A percentile compares a stretch with the other conserved stretches of the same genome.
These are phyloP conservation scores for Micromys minutus DNA, from an alignment of 2,113 vertebrate species.

Conservation along the genomic window DNA sequence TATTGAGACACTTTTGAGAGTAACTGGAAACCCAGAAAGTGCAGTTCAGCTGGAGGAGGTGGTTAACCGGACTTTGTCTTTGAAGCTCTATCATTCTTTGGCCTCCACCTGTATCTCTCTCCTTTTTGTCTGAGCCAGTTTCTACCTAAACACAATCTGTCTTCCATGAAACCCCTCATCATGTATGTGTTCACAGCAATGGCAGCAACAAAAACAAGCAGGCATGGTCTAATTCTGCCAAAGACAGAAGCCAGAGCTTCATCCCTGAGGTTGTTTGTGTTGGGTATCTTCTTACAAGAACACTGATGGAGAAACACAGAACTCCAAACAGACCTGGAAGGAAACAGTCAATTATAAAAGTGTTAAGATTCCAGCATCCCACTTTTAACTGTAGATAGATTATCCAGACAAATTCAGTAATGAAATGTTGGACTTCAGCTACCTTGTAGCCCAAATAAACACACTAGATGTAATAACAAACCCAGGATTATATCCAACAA, in stretches of 20 bases:
- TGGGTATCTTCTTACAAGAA: neutral
- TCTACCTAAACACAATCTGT: neutral
- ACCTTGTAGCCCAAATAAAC: neutral
- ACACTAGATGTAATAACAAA: neutral
- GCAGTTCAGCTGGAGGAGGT: rapidly evolving
- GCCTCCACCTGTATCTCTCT: neutral
- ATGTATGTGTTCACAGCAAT: no score
- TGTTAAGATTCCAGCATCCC: neutral
- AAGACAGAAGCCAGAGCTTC: neutral
- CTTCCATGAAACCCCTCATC: neutral
- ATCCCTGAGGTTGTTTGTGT: neutral
- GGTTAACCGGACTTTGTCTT: neutral
- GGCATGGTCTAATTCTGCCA: no score
- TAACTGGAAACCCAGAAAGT: neutral
- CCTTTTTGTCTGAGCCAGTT: neutral
- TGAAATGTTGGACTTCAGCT: neutral
- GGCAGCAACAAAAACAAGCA: neutral
- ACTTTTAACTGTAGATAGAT: neutral
- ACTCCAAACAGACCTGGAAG: neutral
- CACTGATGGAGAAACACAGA: neutral
- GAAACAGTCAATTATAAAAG: neutral
- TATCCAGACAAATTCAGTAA: neutral
- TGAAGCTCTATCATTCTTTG: neutral
- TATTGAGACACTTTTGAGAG: neutral
- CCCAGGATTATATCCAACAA: no score